Percentiles rank a stretch among this genome's conserved stretches.
These are phyloP conservation scores for Megalurothrips usitatus DNA, from an alignment of 2,888 invertebrate species.

Conservation along the genomic window DNA sequence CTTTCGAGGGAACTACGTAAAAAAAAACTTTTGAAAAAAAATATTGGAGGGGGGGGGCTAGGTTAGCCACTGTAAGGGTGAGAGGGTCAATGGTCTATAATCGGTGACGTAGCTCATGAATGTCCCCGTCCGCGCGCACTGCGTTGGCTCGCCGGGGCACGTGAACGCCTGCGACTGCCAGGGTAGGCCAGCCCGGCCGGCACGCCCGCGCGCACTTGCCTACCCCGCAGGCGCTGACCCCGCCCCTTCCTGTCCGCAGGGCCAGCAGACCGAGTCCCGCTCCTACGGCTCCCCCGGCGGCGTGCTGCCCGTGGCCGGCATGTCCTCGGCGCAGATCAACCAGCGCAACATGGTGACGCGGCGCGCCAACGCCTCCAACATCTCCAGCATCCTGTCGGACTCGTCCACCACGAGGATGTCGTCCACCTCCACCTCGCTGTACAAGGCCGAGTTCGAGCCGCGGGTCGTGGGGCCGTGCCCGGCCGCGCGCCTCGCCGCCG, in stretches of 20 bases:
- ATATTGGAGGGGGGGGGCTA: no score
- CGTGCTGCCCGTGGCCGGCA: background rate
- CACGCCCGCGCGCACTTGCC: no score
- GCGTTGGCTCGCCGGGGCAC: no score
- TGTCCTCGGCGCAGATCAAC: conserved; percentile 17
- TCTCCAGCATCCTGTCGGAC: conserved; percentile 15
- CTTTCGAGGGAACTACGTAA: no score
- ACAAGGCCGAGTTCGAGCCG: conserved; percentile 72
- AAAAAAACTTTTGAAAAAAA: no score
- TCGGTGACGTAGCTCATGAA: no score
- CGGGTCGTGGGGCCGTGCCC: conserved; percentile 73
- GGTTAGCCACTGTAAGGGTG: no score
- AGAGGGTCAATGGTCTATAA: no score
- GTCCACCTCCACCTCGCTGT: conserved; percentile 46
- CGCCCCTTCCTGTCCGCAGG: conserved; percentile 48
- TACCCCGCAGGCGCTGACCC: background rate
- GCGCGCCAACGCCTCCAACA: conserved; percentile 7
- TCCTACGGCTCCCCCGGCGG: conserved; percentile 47
- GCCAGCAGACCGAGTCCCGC: conserved; percentile 49
- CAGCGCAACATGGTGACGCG: background rate
- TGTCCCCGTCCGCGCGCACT: no score
- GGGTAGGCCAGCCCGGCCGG: no score
- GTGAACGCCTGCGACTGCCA: no score
- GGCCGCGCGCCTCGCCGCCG: conserved; percentile 69
- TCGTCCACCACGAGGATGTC: background rate